Percentiles rank a stretch among this genome's conserved stretches.
phyloP scores from a whole-genome alignment of 2,113 vertebrate species.

The Panthera leo region DNA sequence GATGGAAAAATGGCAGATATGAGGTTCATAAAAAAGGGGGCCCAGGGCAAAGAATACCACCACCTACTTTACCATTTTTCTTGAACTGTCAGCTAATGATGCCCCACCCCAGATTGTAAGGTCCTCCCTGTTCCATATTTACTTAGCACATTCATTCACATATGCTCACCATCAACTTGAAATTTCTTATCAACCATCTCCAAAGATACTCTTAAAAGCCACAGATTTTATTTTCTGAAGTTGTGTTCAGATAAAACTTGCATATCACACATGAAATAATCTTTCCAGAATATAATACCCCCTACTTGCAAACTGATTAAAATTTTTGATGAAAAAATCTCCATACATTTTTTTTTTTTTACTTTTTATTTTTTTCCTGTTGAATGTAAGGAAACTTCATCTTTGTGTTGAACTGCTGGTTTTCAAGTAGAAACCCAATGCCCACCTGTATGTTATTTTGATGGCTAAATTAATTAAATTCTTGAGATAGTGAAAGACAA shows the following conservation, averaged over 20 bases:
- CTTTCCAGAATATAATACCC: background rate
- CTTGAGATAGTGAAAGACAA: background rate
- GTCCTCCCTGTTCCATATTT: background rate
- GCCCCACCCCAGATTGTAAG: background rate
- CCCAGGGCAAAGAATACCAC: background rate
- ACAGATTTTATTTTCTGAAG: background rate
- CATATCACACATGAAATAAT: background rate
- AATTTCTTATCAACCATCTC: background rate
- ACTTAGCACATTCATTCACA: background rate
- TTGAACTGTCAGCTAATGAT: background rate
- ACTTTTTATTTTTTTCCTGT: background rate
- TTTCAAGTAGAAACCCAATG: slow-evolving; percentile 19
- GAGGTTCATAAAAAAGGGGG: background rate
- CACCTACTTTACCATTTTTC: background rate
- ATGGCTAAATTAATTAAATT: slow-evolving; percentile 28
- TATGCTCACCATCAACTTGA: background rate
- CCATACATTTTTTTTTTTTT: background rate
- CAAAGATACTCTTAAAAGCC: background rate
- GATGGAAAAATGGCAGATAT: background rate
- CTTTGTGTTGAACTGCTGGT: background rate
- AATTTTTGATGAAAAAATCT: slow-evolving; percentile 22
- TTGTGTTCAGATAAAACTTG: background rate
- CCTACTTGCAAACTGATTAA: background rate
- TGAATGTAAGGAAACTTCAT: slow-evolving; percentile 27
- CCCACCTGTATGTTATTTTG: slow-evolving; percentile 13